A percentile compares a stretch with the other conserved stretches of the same genome.
phyloP scores from a whole-genome alignment of 2,797 vertebrate species.

The Chanos chanos region DNA sequence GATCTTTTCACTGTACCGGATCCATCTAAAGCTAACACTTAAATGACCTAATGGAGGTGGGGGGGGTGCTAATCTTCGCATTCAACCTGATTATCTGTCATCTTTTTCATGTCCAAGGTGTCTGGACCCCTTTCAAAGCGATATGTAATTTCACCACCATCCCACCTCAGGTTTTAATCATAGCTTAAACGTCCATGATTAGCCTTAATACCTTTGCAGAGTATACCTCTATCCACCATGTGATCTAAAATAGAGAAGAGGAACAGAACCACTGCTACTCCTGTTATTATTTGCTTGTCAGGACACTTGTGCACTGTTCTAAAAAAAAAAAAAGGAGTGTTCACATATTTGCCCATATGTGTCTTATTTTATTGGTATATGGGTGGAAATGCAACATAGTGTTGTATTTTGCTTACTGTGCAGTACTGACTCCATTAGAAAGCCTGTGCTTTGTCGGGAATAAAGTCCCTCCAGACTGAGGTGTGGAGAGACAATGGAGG shows the following conservation, averaged over 20 bases:
- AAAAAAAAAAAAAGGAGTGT: too few species aligned
- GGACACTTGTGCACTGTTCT: conserved; percentile 3
- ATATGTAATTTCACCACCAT: conserved; percentile 13
- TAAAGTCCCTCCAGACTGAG: too few species aligned
- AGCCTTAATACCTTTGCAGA: conserved; percentile 22
- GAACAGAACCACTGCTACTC: conserved; percentile 8
- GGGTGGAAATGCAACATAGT: too few species aligned
- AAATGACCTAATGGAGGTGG: not conserved
- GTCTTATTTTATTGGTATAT: too few species aligned
- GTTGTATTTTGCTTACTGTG: too few species aligned
- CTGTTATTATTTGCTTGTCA: conserved; percentile 13
- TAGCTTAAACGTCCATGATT: conserved; percentile 31
- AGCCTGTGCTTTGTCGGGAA: too few species aligned
- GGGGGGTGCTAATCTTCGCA: not conserved
- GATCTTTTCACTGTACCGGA: too few species aligned
- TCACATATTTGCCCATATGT: too few species aligned
- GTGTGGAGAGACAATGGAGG: too few species aligned
- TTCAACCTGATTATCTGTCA: conserved; percentile 15
- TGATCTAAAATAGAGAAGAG: conserved; percentile 28
- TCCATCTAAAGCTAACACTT: too few species aligned
- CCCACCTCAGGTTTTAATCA: conserved; percentile 23
- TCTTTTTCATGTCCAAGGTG: conserved; percentile 13
- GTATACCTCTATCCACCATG: conserved; percentile 17
- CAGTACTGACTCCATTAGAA: too few species aligned
- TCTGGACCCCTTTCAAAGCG: conserved; percentile 19